Percentiles rank a stretch among this genome's conserved stretches.
These are phyloP conservation scores for Cyclina sinensis DNA, from an alignment of 1,140 invertebrate genomes.

Conservation along the genomic window DNA sequence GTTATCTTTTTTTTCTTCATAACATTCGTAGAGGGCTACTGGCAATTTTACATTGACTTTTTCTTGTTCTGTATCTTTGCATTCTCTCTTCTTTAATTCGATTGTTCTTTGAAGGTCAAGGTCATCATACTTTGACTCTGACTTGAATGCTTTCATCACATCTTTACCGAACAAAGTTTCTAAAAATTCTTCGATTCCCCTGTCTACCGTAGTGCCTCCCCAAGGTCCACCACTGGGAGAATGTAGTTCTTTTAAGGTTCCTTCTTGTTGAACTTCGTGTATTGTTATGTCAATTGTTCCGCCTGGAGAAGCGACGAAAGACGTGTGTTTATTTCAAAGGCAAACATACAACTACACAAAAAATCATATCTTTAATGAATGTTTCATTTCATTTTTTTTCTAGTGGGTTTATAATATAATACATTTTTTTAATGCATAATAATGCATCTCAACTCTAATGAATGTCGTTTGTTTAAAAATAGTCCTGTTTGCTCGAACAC, in stretches of 20 bases:
- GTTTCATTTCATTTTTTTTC: too few relatives aligned
- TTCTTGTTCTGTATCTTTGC: neutral
- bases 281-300: conserved; percentile 71
- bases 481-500: too few relatives aligned
- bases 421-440: too few relatives aligned
- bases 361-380: too few relatives aligned
- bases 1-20: conserved; percentile 25
- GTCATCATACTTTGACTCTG: conserved; percentile 44
- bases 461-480: too few relatives aligned
- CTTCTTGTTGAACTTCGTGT: conserved; percentile 42
- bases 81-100: conserved; percentile 62
- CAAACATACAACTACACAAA: too few relatives aligned
- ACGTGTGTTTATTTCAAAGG: too few relatives aligned
- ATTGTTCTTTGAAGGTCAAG: conserved; percentile 56
- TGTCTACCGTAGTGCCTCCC: conserved; percentile 69
- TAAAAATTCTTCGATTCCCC: conserved; percentile 51
- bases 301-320: too few relatives aligned
- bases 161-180: conserved; percentile 51
- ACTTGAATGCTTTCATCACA: conserved; percentile 23
- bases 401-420: too few relatives aligned
- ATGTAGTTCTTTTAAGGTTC: conserved; percentile 52
- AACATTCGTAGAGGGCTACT: conserved; percentile 12
- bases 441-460: too few relatives aligned
- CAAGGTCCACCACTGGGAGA: conserved; percentile 65
- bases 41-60: conserved; percentile 50